Evolutionary conservation across 2,888 invertebrate species (phyloP).

Genomic region (Nymphalis urticae): DNA sequence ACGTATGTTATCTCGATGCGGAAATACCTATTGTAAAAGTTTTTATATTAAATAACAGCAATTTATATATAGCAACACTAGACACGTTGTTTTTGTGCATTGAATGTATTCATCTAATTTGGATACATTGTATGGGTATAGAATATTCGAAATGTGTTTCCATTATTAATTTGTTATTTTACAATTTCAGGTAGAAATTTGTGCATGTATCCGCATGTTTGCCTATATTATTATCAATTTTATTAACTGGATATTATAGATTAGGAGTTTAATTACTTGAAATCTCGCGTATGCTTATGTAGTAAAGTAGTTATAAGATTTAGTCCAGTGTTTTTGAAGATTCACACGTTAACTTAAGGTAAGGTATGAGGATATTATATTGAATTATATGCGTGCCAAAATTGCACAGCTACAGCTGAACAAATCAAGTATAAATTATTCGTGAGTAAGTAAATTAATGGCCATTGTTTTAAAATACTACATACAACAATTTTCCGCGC

Average conservation of each 20-base stretch:
- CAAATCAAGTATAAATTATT: neutral
- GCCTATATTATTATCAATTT: slow-evolving; percentile 1
- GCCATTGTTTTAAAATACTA: neutral
- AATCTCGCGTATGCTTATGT: neutral
- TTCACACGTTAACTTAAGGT: neutral
- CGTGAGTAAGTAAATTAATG: neutral
- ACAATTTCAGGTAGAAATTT: slow-evolving; percentile 4
- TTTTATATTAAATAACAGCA: neutral
- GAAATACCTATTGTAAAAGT: too few relatives aligned
- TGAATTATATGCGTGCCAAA: slow-evolving; percentile 3
- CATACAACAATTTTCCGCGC: neutral
- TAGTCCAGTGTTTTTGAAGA: neutral
- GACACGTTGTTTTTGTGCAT: neutral
- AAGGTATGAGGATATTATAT: neutral
- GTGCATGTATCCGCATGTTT: neutral
- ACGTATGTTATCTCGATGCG: too few relatives aligned
- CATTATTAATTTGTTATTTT: neutral
- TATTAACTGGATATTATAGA: neutral
- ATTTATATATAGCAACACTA: too few relatives aligned
- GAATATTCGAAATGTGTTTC: neutral
- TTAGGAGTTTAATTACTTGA: neutral
- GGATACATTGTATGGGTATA: neutral
- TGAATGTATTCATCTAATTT: neutral
- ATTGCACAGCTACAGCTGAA: neutral
- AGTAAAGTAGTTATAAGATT: neutral